Conservation (phyloP, 92 coral and sea anemone genomes). For the Porites rus region DNA sequence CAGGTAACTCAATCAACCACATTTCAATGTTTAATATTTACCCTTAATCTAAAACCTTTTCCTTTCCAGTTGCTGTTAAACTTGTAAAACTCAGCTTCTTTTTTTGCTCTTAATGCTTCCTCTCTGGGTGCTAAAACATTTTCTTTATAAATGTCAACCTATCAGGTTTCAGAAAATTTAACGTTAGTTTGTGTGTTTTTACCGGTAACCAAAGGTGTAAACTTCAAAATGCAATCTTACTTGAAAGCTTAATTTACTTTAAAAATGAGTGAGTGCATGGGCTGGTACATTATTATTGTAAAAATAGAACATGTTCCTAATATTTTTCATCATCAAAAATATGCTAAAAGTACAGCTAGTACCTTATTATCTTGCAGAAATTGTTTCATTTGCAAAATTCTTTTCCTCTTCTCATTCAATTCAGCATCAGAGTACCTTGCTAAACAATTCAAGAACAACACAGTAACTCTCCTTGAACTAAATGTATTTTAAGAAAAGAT, state of each 20-base stretch:
- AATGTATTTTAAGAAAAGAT: too few species aligned
- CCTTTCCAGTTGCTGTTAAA: conserved; percentile 81
- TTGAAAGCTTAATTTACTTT: too few species aligned
- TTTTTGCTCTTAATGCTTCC: conserved; percentile 59
- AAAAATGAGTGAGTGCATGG: too few species aligned
- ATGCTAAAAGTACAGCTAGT: neutral
- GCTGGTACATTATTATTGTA: too few species aligned
- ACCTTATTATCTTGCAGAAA: conserved; percentile 70
- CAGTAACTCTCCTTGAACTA: neutral
- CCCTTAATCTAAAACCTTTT: conserved; percentile 78
- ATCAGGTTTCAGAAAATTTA: neutral
- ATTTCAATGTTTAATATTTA: conserved; percentile 6
- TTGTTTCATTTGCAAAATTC: conserved; percentile 60
- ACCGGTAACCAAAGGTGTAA: neutral
- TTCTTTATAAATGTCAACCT: conserved; percentile 67
- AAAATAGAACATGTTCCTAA: neutral
- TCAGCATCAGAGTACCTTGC: conserved; percentile 60
- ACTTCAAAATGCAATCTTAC: too few species aligned
- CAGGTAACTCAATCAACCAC: neutral
- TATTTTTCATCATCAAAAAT: neutral
- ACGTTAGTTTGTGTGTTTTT: neutral
- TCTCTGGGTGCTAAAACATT: conserved; percentile 76
- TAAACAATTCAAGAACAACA: neutral
- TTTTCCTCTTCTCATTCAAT: conserved; percentile 61
- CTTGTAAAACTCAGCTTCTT: conserved; percentile 72